phyloP scores from a whole-genome alignment of 2,888 invertebrate genomes.

The Galeruca laticollis region DNA sequence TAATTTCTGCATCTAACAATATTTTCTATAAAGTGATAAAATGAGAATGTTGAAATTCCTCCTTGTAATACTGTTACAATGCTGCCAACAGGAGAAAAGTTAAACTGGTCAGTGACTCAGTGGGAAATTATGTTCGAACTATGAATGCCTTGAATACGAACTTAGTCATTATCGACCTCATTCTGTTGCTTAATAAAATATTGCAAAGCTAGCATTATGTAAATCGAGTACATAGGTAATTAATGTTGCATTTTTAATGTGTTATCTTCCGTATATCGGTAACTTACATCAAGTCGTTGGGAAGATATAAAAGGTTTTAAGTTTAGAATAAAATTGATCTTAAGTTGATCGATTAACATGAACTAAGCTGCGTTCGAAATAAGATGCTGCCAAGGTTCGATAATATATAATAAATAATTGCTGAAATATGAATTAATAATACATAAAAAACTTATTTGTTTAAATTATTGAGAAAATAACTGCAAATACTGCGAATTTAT shows the following conservation, averaged over 20 bases:
- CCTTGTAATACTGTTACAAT: neutral
- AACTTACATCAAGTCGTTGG: neutral
- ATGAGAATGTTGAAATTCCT: neutral
- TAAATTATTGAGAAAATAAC: too few species aligned
- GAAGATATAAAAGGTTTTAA: too few species aligned
- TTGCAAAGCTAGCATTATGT: neutral
- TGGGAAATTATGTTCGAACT: constrained; percentile 1
- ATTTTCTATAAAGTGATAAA: too few species aligned
- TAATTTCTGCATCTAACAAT: too few species aligned
- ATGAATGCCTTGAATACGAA: neutral
- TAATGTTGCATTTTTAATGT: neutral
- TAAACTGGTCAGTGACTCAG: constrained; percentile 11
- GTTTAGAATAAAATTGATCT: too few species aligned
- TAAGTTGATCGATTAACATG: too few species aligned
- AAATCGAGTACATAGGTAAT: neutral
- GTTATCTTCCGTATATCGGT: neutral
- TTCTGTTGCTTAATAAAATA: constrained; percentile 10
- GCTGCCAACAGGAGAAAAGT: neutral
- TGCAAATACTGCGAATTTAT: too few species aligned
- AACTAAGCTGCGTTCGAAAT: too few species aligned
- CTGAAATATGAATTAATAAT: too few species aligned
- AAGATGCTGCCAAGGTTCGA: too few species aligned
- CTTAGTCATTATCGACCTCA: neutral
- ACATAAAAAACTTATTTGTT: too few species aligned
- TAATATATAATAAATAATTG: too few species aligned